Conservation (phyloP, 53 echinoderm and acorn worm species). For the Hippasteria phrygiana region DNA sequence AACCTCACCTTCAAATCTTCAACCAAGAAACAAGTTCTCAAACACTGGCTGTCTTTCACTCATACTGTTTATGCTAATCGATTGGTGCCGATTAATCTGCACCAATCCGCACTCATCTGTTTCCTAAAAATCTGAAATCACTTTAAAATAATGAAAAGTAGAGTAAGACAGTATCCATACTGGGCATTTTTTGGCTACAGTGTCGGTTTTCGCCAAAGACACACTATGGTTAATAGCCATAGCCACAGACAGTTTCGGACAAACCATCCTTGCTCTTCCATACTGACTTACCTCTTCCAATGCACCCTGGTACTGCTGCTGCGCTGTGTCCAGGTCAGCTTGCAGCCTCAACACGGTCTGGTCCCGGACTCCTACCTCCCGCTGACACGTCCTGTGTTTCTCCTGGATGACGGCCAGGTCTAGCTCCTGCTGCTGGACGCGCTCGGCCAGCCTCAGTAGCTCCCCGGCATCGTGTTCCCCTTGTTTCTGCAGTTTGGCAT, state of each 20-base stretch:
- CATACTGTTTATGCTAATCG: no score
- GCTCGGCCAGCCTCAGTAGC: constrained; percentile 80
- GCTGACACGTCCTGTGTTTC: constrained; percentile 95
- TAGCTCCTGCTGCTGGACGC: constrained; percentile 84
- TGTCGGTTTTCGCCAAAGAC: no score
- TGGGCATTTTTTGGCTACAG: no score
- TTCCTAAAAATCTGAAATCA: no score
- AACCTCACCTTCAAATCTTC: no score
- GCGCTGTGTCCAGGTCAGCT: constrained; percentile 87
- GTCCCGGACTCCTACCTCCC: constrained; percentile 85
- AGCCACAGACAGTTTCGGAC: neutral
- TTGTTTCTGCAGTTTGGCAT: constrained; percentile 70
- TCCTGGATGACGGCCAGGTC: constrained; percentile 91
- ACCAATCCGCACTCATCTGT: no score
- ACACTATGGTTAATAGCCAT: no score
- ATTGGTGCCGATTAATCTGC: no score
- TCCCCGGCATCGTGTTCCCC: constrained; percentile 80
- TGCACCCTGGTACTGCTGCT: constrained; percentile 89
- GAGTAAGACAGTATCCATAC: no score
- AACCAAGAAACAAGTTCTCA: no score
- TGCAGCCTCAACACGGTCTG: constrained; percentile 83
- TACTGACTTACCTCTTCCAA: constrained; percentile 80
- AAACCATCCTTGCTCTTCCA: neutral
- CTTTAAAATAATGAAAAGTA: no score
- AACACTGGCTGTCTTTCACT: no score